Evolutionary conservation across 2,113 vertebrate species (phyloP).

Genomic region (Cyphomyrus plagiostoma): DNA sequence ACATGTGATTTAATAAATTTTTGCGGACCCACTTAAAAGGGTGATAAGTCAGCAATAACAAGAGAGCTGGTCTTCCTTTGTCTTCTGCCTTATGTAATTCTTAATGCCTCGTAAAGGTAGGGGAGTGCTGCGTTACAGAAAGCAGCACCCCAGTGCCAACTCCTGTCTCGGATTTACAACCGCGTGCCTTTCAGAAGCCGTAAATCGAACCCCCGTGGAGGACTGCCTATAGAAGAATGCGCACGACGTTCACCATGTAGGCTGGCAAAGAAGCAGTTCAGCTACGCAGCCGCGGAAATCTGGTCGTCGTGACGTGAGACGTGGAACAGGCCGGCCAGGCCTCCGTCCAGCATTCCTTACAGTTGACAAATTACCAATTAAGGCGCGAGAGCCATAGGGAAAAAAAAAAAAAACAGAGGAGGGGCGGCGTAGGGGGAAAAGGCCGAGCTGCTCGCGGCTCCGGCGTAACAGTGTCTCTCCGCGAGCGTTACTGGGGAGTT

Average conservation of each 20-base stretch:
- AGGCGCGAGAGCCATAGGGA: not conserved
- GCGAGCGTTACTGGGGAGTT: not conserved
- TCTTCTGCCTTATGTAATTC: not conserved
- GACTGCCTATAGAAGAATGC: not conserved
- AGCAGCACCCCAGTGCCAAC: not conserved
- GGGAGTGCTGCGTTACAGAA: not conserved
- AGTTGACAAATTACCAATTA: not conserved
- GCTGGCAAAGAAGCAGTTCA: not conserved
- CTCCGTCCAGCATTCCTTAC: not conserved
- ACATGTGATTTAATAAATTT: not conserved
- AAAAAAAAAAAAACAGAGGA: not conserved
- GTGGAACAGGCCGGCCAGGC: not conserved
- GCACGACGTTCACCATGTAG: not conserved
- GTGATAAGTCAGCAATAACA: not conserved
- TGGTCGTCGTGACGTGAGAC: not conserved
- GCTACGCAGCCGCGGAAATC: not conserved
- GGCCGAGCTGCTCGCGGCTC: not conserved
- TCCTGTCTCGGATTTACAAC: not conserved
- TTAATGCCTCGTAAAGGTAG: not conserved
- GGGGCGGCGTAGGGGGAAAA: not conserved
- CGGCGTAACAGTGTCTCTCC: not conserved
- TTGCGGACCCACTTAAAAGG: not conserved
- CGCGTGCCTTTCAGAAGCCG: not conserved
- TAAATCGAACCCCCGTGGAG: constrained; percentile 1
- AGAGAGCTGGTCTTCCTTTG: not conserved